phyloP scores from a whole-genome alignment of 2,113 vertebrate species.

The Phocoena phocoena region DNA sequence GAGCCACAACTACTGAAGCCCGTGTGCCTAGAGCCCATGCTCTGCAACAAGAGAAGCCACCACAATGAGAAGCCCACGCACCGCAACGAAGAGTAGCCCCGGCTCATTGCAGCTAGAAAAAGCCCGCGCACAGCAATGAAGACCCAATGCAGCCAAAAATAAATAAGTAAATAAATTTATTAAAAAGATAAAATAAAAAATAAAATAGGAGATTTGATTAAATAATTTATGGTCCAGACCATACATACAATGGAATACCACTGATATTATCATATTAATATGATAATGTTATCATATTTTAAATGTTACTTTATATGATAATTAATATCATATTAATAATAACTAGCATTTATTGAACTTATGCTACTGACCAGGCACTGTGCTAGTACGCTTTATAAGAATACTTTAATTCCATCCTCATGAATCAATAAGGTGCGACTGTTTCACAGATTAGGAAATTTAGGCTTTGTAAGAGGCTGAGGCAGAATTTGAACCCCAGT shows the following conservation, averaged over 20 bases:
- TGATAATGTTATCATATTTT: background rate
- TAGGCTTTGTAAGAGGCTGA: background rate
- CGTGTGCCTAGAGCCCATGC: too few relatives aligned
- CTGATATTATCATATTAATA: background rate
- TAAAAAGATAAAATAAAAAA: too few relatives aligned
- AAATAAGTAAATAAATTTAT: too few relatives aligned
- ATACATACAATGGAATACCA: background rate
- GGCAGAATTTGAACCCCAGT: background rate
- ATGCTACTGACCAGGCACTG: background rate
- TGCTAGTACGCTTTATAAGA: background rate
- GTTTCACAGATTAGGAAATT: background rate
- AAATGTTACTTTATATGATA: background rate
- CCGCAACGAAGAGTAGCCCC: too few relatives aligned
- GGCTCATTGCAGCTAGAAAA: too few relatives aligned
- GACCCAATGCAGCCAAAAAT: too few relatives aligned
- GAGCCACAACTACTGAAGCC: too few relatives aligned
- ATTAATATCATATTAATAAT: background rate
- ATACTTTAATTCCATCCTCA: background rate
- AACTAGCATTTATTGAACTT: constrained; percentile 2
- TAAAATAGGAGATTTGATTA: too few relatives aligned
- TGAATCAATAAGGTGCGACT: background rate
- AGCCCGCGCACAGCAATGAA: too few relatives aligned
- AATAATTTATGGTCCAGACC: background rate
- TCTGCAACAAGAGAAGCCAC: too few relatives aligned
- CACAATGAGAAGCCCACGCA: too few relatives aligned